Evolutionary conservation across 2,888 invertebrate species (phyloP).

Genomic region (Dermolepida albohirtum): DNA sequence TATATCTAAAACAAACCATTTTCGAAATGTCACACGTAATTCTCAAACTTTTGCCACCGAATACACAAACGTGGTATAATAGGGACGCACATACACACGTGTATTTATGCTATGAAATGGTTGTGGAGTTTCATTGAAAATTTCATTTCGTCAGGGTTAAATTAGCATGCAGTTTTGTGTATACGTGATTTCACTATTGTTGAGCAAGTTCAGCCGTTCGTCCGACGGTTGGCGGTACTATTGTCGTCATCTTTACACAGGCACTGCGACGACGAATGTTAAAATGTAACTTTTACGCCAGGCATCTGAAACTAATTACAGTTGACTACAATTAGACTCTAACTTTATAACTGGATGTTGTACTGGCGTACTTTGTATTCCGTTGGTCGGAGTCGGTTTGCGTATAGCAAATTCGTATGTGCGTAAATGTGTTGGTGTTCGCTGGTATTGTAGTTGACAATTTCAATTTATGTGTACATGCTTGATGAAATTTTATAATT

Average conservation of each 20-base stretch:
- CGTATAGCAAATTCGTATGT: not conserved
- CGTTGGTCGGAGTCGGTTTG: constrained; percentile 5
- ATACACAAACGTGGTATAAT: too few relatives aligned
- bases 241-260: too few relatives aligned
- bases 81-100: too few relatives aligned
- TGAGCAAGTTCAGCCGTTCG: too few relatives aligned
- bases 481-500: constrained; percentile 28
- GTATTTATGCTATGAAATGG: too few relatives aligned
- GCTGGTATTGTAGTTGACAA: constrained; percentile 26
- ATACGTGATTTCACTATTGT: constrained; percentile 6
- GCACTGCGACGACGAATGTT: constrained; percentile 8
- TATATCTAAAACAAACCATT: too few relatives aligned
- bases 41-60: too few relatives aligned
- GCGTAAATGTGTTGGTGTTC: too few relatives aligned
- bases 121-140: not conserved
- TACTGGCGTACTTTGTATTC: too few relatives aligned
- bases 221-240: too few relatives aligned
- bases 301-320: constrained; percentile 36
- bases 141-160: constrained; percentile 6
- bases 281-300: constrained; percentile 21
- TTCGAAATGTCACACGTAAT: too few relatives aligned
- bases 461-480: constrained; percentile 27
- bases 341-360: constrained; percentile 16
- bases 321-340: constrained; percentile 14
- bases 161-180: constrained; percentile 11